Percentiles rank a stretch among this genome's conserved stretches.
These are phyloP conservation scores for Nomada ruficornis DNA, from an alignment of 2,888 invertebrate species.

Conservation along the genomic window DNA sequence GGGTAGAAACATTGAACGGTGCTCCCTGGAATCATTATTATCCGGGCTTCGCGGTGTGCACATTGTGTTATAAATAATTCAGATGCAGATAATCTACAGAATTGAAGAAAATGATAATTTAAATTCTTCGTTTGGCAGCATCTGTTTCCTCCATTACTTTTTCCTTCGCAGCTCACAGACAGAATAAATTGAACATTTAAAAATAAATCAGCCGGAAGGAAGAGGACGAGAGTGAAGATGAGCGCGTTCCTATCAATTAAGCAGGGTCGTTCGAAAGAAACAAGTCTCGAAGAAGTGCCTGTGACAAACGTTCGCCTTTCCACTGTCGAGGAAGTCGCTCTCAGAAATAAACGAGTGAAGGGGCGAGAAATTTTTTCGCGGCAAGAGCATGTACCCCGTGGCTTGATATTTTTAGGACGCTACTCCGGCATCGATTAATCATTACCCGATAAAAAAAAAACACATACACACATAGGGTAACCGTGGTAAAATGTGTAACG, in stretches of 20 bases:
- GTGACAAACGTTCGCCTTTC: slow-evolving; percentile 8
- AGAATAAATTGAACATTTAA: slow-evolving; percentile 12
- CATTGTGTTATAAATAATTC: too few species aligned
- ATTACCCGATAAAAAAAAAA: slow-evolving; percentile 64
- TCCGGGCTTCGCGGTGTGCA: slow-evolving; percentile 9
- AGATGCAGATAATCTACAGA: too few species aligned
- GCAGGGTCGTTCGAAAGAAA: neutral
- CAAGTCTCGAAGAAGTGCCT: neutral
- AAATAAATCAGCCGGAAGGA: slow-evolving; percentile 26
- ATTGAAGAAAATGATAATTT: too few species aligned
- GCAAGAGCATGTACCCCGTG: slow-evolving; percentile 2
- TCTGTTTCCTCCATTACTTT: neutral
- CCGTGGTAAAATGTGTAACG: slow-evolving; percentile 61
- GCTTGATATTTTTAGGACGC: slow-evolving; percentile 70
- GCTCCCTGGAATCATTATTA: slow-evolving; percentile 56
- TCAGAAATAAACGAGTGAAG: slow-evolving; percentile 38
- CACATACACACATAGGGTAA: slow-evolving; percentile 2
- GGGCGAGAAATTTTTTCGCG: slow-evolving; percentile 17
- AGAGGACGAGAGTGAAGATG: slow-evolving; percentile 4
- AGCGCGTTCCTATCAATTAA: slow-evolving; percentile 37
- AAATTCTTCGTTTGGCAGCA: too few species aligned
- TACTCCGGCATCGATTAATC: slow-evolving; percentile 74
- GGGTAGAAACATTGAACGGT: slow-evolving; percentile 52
- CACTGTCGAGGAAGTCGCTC: slow-evolving; percentile 17
- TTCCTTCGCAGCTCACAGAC: neutral